Percentiles rank a stretch among this genome's conserved stretches.
phyloP scores from a whole-genome alignment of 2,113 vertebrate genomes.

The Thunnus thynnus region DNA sequence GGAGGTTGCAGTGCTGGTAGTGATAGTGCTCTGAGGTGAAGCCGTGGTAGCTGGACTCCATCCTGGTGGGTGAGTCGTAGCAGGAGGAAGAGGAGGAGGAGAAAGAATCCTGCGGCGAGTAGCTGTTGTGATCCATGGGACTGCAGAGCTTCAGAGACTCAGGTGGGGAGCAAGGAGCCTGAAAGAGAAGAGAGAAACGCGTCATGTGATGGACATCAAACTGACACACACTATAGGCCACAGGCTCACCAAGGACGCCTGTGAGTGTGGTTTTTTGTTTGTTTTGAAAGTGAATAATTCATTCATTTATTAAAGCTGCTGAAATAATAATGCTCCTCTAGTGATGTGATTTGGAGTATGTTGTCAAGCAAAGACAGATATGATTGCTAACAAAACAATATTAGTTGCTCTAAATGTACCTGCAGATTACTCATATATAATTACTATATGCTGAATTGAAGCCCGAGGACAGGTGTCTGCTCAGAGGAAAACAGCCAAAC shows the following conservation, averaged over 20 bases:
- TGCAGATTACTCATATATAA: neutral
- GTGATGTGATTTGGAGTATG: neutral
- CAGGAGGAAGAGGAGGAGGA: slow-evolving; percentile 83
- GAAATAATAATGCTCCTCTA: neutral
- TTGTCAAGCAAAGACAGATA: neutral
- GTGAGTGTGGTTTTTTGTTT: slow-evolving; percentile 27
- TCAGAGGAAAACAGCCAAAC: neutral
- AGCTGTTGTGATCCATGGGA: slow-evolving; percentile 87
- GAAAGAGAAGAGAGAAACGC: neutral
- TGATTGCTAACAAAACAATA: neutral
- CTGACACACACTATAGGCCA: neutral
- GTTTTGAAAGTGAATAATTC: neutral
- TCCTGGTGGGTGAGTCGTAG: slow-evolving; percentile 84
- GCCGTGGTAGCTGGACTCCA: slow-evolving; percentile 81
- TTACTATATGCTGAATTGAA: neutral
- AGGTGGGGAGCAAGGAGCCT: slow-evolving; percentile 86
- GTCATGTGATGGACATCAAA: slow-evolving; percentile 12
- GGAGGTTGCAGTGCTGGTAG: slow-evolving; percentile 76
- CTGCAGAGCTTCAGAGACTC: slow-evolving; percentile 85
- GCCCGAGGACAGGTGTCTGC: neutral
- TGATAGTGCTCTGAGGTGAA: slow-evolving; percentile 78
- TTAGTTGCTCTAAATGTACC: neutral
- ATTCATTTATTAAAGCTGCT: neutral
- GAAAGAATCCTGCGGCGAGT: slow-evolving; percentile 84
- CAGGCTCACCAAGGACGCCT: neutral